Evolutionary conservation across 2,797 vertebrate species (phyloP), one percentile per base, ranked within the genome.

Genomic region (Capromys pilorides): DNA sequence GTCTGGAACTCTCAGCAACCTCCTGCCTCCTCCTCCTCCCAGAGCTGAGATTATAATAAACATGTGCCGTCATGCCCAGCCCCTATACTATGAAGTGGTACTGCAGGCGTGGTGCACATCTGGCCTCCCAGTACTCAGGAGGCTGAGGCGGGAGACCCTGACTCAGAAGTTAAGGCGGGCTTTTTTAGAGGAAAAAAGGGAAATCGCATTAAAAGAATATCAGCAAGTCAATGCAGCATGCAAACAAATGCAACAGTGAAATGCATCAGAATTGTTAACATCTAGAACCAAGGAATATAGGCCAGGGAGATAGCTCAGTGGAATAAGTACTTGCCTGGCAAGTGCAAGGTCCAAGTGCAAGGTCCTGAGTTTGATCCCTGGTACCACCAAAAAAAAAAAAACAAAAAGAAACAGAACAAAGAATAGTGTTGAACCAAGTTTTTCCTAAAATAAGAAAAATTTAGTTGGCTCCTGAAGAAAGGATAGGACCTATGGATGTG

Each of bases 231-330:
- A 86, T 90, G 80, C 11, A 66, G 13, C 62, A 36, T 61, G 75
- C 71, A 66, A 84, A 88, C 12, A 73, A n/a, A 64, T 84, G 39
- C 45, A 75, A 21, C 14, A 57, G 54, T 31, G 33, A 90, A 87
- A 54, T 88, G 18, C 14, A 12, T 61, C 26, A 21, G 57, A 92
- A n/a, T 82, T 88, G 69, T 85, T 93, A 69, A 77, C 9, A 28
- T 82, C 93, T 88, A 92, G 80, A 94, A 91, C 54, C 83, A 88
- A 95, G 28, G 39, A 83, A 93, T 85, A 57, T 18, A 57, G 45
- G 45, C 45, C 45, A 45, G 45, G 4, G 8, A 45, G 45, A 45
- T 45, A 45, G 45, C 45, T 45, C 45, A 45, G 45, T 45, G 45
- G 45, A 45, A 45, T 45, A 45, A 45, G 45, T 45, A 8, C 45